These are phyloP conservation scores for Adelognathus sp. DNA, from an alignment of 2,888 invertebrate genomes.

Conservation along the genomic window DNA sequence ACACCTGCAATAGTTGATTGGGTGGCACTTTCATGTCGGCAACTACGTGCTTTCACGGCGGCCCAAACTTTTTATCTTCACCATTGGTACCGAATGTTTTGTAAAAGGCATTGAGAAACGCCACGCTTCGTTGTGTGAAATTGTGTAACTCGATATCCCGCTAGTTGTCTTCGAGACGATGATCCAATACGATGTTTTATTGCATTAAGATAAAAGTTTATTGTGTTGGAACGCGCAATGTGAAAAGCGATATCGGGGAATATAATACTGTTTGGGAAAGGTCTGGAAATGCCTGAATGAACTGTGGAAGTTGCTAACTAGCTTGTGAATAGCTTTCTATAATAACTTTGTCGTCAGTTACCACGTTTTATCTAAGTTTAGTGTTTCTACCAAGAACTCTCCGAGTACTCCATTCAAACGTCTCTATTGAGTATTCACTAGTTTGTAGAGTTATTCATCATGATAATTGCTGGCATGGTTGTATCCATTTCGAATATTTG, in stretches of 20 bases:
- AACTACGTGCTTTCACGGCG: slow-evolving; percentile 54
- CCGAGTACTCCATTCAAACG: not conserved
- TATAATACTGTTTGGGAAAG: not conserved
- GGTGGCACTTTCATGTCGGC: slow-evolving; percentile 53
- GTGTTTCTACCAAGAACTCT: not conserved
- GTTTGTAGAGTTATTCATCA: not conserved
- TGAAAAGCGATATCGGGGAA: not conserved
- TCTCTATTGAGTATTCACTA: not conserved
- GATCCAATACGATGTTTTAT: slow-evolving; percentile 8
- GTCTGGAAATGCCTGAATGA: not conserved
- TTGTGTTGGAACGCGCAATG: not conserved
- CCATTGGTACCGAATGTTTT: slow-evolving; percentile 10
- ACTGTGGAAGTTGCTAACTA: not conserved
- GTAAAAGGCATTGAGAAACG: slow-evolving; percentile 33
- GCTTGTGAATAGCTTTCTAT: not conserved
- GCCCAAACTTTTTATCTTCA: slow-evolving; percentile 34
- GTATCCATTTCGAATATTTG: not conserved
- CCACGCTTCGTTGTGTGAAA: slow-evolving; percentile 33
- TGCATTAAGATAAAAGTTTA: not conserved
- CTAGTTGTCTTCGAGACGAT: slow-evolving; percentile 3
- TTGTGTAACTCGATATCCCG: slow-evolving; percentile 47
- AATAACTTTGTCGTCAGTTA: not conserved
- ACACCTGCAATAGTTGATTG: slow-evolving; percentile 33
- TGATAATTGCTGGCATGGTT: not conserved
- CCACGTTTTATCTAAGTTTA: not conserved